A percentile compares a stretch with the other conserved stretches of the same genome.
These are phyloP conservation scores for Oceanodroma leucorhoa DNA, from an alignment of 2,797 vertebrate species.

Conservation along the genomic window DNA sequence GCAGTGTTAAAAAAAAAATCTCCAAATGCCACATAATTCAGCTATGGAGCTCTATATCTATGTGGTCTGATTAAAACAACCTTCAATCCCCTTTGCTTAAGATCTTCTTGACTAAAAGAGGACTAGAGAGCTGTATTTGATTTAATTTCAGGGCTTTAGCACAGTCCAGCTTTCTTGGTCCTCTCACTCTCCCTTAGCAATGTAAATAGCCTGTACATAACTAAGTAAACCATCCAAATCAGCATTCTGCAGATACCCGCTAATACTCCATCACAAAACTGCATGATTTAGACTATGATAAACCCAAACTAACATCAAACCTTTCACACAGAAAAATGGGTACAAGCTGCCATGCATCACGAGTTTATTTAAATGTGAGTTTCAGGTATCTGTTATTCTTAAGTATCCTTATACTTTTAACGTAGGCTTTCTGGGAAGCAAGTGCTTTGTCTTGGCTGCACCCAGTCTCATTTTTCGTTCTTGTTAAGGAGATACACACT, in stretches of 20 bases:
- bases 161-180: neutral
- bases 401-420: neutral
- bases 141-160: neutral
- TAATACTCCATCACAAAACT: neutral
- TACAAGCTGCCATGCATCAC: neutral
- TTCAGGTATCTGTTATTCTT: neutral
- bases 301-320: neutral
- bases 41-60: accelerated
- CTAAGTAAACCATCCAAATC: neutral
- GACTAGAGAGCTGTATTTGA: neutral
- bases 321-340: neutral
- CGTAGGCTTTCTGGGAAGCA: neutral
- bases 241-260: neutral
- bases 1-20: neutral
- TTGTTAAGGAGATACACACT: neutral
- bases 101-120: neutral
- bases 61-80: neutral
- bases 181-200: neutral
- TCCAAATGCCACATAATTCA: neutral
- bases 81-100: neutral
- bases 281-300: neutral
- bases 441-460: neutral
- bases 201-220: neutral
- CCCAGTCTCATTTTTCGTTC: neutral
- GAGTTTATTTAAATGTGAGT: neutral